phyloP scores from a whole-genome alignment of 2,797 vertebrate species.

The Propithecus perrieri region DNA sequence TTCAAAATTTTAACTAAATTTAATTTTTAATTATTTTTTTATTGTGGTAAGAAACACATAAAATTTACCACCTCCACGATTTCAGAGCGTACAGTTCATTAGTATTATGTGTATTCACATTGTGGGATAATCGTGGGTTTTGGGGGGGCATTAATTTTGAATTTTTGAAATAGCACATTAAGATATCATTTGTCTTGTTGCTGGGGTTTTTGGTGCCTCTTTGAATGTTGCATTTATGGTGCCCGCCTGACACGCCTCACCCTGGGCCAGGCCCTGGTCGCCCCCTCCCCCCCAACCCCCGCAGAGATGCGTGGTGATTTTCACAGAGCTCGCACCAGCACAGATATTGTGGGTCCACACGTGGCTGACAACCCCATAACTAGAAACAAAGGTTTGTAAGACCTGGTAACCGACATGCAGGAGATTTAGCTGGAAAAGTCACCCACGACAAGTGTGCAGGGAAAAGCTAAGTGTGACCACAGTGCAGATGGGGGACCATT shows the following conservation, averaged over 20 bases:
- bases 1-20: not conserved
- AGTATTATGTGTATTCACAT: not conserved
- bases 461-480: too few species aligned
- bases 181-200: not conserved
- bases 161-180: not conserved
- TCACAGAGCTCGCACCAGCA: not conserved
- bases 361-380: not conserved
- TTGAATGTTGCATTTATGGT: not conserved
- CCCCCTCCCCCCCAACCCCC: not conserved
- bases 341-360: not conserved
- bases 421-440: not conserved
- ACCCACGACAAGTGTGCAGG: not conserved
- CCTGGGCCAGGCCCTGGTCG: not conserved
- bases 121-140: not conserved
- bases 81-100: not conserved
- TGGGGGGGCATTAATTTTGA: not conserved
- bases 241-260: not conserved
- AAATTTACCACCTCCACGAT: not conserved
- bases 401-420: not conserved
- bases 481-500: not conserved
- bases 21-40: not conserved
- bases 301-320: not conserved
- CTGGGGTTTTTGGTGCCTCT: not conserved
- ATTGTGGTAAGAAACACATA: not conserved
- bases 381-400: not conserved